Evolutionary conservation across 2,797 vertebrate genomes (phyloP).

Genomic region (Acridotheres tristis): DNA sequence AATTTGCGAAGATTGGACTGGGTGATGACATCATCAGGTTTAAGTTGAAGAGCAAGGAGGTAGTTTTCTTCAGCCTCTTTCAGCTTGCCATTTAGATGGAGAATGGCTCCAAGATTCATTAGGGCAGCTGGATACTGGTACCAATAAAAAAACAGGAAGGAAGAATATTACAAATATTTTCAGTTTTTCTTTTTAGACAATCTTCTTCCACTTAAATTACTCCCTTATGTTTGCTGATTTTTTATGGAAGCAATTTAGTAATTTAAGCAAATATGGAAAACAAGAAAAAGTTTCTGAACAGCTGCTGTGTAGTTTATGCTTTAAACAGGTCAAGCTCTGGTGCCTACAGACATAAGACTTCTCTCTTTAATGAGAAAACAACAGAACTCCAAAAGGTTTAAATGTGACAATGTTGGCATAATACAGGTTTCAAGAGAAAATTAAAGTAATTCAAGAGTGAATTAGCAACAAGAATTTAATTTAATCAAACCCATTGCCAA

Average conservation of each 20-base stretch:
- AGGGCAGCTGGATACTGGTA: constrained; percentile 94
- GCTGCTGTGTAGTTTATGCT: constrained; percentile 20
- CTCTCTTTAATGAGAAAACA: constrained; percentile 53
- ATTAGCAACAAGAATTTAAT: constrained; percentile 15
- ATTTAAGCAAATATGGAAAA: constrained; percentile 62
- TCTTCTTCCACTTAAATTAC: constrained; percentile 46
- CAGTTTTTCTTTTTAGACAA: constrained; percentile 5
- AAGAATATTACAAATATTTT: constrained; percentile 28
- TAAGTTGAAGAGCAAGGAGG: constrained; percentile 92
- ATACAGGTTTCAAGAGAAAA: constrained; percentile 29
- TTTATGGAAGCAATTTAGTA: constrained; percentile 55
- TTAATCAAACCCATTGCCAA: constrained; percentile 7
- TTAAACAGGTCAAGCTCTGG: constrained; percentile 32
- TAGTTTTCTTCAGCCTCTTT: constrained; percentile 96
- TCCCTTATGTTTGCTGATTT: constrained; percentile 36
- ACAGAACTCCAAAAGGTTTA: constrained; percentile 22
- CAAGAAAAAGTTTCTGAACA: constrained; percentile 41
- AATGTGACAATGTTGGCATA: not conserved
- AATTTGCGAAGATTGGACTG: constrained; percentile 98
- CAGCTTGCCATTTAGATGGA: constrained; percentile 96
- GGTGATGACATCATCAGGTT: constrained; percentile 95
- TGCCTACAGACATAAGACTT: constrained; percentile 4
- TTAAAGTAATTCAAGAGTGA: constrained; percentile 15
- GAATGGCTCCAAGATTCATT: constrained; percentile 98
- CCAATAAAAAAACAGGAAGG: not conserved